phyloP scores from a whole-genome alignment of 2,113 vertebrate species.

The Daphoenositta chrysoptera region DNA sequence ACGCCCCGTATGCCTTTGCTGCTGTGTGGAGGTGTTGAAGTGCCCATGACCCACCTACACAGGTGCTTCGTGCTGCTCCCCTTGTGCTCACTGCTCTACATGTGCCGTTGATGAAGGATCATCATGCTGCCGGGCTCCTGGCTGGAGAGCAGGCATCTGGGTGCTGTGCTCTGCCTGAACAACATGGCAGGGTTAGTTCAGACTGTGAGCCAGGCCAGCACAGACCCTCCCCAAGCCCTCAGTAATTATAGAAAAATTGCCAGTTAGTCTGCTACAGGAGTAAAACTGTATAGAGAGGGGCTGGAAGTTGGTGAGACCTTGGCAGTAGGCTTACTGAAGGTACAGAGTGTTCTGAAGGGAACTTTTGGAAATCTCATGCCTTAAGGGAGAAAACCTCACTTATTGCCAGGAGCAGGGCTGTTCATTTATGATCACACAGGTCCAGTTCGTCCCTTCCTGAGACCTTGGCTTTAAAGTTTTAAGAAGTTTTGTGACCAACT shows the following conservation, averaged over 20 bases:
- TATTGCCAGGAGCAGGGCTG: background rate
- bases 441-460: accelerated
- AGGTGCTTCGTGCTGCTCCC: accelerated
- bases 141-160: background rate
- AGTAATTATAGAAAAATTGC: background rate
- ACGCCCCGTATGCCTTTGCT: accelerated
- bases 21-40: background rate
- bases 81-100: background rate
- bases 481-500: background rate
- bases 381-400: background rate
- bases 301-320: background rate
- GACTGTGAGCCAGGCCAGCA: background rate
- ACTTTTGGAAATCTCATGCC: background rate
- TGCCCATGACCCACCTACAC: accelerated
- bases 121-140: background rate
- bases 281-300: background rate
- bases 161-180: background rate
- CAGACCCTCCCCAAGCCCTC: background rate
- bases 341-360: background rate
- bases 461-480: background rate
- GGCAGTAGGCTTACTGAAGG: background rate
- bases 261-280: background rate
- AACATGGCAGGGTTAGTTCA: background rate
- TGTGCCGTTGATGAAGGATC: accelerated
- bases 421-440: background rate